Percentiles rank a stretch among this genome's conserved stretches.
phyloP scores from a whole-genome alignment of 2,113 vertebrate genomes.

The Recurvirostra avosetta region DNA sequence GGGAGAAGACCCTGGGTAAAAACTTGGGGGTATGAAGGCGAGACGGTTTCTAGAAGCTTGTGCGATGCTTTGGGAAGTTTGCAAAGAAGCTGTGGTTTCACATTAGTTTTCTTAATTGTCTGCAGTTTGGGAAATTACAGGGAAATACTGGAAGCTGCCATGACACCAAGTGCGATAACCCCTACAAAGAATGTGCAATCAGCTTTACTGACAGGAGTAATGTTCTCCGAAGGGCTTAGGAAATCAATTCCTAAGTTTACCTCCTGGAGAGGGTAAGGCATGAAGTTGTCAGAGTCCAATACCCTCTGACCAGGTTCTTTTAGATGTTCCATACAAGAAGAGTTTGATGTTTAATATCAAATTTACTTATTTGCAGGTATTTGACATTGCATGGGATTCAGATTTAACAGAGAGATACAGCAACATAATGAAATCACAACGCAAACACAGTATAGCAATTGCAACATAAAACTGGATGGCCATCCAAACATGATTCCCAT shows the following conservation, averaged over 20 bases:
- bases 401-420: neutral
- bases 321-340: neutral
- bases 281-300: neutral
- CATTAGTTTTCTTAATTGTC: neutral
- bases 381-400: neutral
- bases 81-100: neutral
- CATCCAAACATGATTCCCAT: neutral
- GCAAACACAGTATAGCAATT: neutral
- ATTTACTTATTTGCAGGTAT: neutral
- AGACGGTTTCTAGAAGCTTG: neutral
- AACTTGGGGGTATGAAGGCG: neutral
- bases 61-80: neutral
- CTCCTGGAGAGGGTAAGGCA: neutral
- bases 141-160: neutral
- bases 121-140: neutral
- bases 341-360: neutral
- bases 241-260: neutral
- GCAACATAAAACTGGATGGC: neutral
- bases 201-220: neutral
- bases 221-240: neutral
- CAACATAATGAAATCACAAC: neutral
- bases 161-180: neutral
- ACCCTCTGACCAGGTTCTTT: neutral
- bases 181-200: neutral
- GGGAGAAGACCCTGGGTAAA: neutral